A percentile compares a stretch with the other conserved stretches of the same genome.
These are phyloP conservation scores for Desmodus rotundus DNA, from an alignment of 2,113 vertebrate species.

Conservation along the genomic window DNA sequence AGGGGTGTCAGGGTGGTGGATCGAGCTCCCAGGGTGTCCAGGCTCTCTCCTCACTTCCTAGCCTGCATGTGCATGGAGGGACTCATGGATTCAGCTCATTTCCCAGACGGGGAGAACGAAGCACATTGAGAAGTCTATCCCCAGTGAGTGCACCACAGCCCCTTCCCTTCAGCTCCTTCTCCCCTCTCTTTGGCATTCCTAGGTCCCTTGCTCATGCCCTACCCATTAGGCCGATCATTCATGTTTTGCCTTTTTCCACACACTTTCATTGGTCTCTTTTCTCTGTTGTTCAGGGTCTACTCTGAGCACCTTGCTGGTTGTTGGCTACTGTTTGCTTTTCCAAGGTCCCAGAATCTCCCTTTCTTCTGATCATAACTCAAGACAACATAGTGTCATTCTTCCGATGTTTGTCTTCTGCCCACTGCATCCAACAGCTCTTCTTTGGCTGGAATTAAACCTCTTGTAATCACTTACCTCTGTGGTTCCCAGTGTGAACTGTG, in stretches of 20 bases:
- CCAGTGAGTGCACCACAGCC: neutral
- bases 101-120: neutral
- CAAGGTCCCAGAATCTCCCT: neutral
- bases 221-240: no score
- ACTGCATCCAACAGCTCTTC: neutral
- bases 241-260: neutral
- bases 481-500: neutral
- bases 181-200: neutral
- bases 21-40: neutral
- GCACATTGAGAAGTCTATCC: neutral
- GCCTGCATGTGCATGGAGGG: neutral
- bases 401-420: neutral
- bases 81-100: neutral
- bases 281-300: neutral
- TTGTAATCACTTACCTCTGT: neutral
- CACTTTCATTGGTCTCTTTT: neutral
- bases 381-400: neutral
- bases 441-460: neutral
- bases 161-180: neutral
- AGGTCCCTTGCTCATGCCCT: accelerated
- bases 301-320: neutral
- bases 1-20: neutral
- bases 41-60: neutral
- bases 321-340: neutral
- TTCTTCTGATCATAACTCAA: neutral